Conservation (phyloP, 2,113 vertebrate genomes). For the Pelecanus crispus region DNA sequence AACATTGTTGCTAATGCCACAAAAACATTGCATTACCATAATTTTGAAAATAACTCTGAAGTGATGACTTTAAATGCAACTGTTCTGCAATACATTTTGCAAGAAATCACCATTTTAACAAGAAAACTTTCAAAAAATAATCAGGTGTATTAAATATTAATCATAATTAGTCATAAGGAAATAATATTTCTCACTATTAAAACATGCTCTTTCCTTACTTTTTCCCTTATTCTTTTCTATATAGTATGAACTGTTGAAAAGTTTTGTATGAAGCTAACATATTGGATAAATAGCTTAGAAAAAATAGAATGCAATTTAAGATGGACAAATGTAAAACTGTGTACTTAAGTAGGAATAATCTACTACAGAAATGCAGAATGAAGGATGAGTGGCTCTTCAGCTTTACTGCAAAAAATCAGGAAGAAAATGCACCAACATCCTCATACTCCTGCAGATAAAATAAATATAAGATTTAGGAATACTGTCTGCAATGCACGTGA, state of each 20-base stretch:
- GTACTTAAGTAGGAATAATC: not conserved
- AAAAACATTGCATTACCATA: not conserved
- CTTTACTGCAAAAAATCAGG: not conserved
- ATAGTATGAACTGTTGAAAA: not conserved
- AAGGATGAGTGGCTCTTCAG: not conserved
- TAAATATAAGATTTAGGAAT: not conserved
- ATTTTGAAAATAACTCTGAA: constrained; percentile 2
- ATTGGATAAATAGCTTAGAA: not conserved
- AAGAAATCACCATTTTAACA: not conserved
- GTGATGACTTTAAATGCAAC: not conserved
- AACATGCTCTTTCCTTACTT: not conserved
- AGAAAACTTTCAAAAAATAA: not conserved
- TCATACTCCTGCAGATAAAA: not conserved
- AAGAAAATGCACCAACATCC: not conserved
- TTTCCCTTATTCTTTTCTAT: not conserved
- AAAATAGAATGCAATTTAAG: not conserved
- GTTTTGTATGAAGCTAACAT: not conserved
- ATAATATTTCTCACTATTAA: not conserved
- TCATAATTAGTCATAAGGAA: not conserved
- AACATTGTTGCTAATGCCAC: not conserved
- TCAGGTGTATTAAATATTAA: not conserved
- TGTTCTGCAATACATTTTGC: not conserved
- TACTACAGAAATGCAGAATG: not conserved
- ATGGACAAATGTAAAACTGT: not conserved
- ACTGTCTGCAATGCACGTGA: not conserved